Evolutionary conservation across 2,797 vertebrate genomes (phyloP).

Genomic region (Lindbergichthys nudifrons): DNA sequence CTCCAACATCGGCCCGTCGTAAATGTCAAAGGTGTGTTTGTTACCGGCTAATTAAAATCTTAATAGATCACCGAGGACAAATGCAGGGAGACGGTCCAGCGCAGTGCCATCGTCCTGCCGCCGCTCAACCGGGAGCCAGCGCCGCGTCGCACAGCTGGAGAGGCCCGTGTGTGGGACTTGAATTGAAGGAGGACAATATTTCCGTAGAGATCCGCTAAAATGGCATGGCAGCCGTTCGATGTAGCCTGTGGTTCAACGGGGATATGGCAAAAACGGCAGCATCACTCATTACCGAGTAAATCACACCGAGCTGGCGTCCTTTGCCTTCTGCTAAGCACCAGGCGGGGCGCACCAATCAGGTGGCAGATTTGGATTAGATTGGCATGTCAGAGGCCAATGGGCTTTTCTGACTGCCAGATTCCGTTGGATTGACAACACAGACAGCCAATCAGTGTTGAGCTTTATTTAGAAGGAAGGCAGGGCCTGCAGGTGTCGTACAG

Average conservation of each 20-base stretch:
- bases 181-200: not conserved
- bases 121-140: conserved; percentile 61
- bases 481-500: conserved; percentile 69
- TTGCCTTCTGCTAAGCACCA: conserved; percentile 20
- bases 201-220: conserved; percentile 7
- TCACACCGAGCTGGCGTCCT: conserved; percentile 62
- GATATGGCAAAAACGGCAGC: conserved; percentile 39
- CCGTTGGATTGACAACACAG: conserved; percentile 17
- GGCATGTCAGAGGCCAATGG: conserved; percentile 57
- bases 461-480: conserved; percentile 77
- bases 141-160: conserved; percentile 65
- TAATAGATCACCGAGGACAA: conserved; percentile 55
- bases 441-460: conserved; percentile 48
- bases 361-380: conserved; percentile 14
- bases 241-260: conserved; percentile 22
- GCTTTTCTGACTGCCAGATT: accelerated
- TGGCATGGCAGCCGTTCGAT: conserved; percentile 29
- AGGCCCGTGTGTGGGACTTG: conserved; percentile 27
- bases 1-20: conserved; percentile 45
- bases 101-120: conserved; percentile 71
- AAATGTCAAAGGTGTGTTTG: conserved; percentile 31
- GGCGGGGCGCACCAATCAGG: conserved; percentile 68
- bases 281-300: conserved; percentile 51
- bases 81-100: conserved; percentile 45
- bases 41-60: conserved; percentile 67